Percentiles rank a stretch among this genome's conserved stretches.
Conservation (phyloP, 1,140 invertebrate genomes). For the Tetragnatha versicolor region DNA sequence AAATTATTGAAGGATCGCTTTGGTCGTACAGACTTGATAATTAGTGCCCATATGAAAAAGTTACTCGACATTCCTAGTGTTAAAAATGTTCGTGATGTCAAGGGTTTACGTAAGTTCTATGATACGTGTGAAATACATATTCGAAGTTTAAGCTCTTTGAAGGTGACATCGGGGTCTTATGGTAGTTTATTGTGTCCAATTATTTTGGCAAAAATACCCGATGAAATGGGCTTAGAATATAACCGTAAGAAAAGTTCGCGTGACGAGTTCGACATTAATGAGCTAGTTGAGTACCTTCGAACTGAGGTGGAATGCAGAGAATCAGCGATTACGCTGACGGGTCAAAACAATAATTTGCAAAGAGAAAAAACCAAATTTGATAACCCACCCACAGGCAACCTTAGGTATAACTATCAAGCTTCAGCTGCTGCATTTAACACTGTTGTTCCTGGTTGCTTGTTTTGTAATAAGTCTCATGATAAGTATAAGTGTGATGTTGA, state of each 20-base stretch:
- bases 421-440: neutral
- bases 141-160: neutral
- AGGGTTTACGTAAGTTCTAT: neutral
- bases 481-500: neutral
- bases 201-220: neutral
- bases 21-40: neutral
- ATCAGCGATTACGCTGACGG: neutral
- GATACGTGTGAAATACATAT: conserved; percentile 6
- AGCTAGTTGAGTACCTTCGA: neutral
- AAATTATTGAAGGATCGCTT: neutral
- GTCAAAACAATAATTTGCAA: neutral
- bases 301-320: conserved; percentile 5
- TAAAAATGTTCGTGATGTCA: neutral
- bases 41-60: conserved; percentile 6
- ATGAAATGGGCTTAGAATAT: neutral
- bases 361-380: neutral
- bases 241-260: neutral
- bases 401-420: neutral
- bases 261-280: neutral
- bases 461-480: neutral
- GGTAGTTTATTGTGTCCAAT: conserved; percentile 5
- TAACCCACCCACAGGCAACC: neutral
- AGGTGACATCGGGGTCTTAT: neutral
- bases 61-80: neutral
- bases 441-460: neutral